Evolutionary conservation across 1,140 invertebrate species (phyloP), one percentile per base, ranked within the genome.

Genomic region (Colletes gigas): DNA sequence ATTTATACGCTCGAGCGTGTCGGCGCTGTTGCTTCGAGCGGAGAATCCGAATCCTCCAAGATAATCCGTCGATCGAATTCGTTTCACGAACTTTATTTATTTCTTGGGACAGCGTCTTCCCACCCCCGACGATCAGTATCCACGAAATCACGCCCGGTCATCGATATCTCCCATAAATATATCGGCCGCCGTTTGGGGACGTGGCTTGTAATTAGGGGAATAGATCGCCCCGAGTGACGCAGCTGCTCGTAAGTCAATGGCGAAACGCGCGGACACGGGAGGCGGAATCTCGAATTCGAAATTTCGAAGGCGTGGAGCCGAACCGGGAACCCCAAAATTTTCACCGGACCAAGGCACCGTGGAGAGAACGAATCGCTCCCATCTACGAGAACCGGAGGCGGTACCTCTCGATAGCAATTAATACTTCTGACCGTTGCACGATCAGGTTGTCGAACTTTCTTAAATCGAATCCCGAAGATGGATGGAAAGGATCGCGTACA

Each of bases 171-270:
- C 65, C 44, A 67, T 74, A 80, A 80, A 80, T 67, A 59, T 50
- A 74, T 74, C 54, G 39, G 44, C 47, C 39, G 54, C 0, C 6
- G 62, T 66, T 52, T 62, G 54, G n/a, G 78, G 47, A 75, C 78
- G 78, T n/a, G 54, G 62, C 55, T 74, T 80, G 78, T 80, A 80
- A 80, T 80, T 80, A 80, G 55, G 63, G 55, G 78, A 65, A 75
- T 68, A 67, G 71, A 80, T 80, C 54, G 78, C 78, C 78, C 63
- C 71, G 78, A 75, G 78, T 75, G 65, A 68, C 78, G 78, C 78
- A 75, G 78, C 71, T 68, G 78, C 44, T 47, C 78, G 72, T 75
- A 80, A 80, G 63, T 75, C 63, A 80, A 75, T 62, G 55, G 54
- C 70, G 54, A 30, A 21, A 65, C 19, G 17, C 12, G 39, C 41